These are phyloP conservation scores for Anguilla megastoma DNA, from an alignment of 2,797 vertebrate species.

Conservation along the genomic window DNA sequence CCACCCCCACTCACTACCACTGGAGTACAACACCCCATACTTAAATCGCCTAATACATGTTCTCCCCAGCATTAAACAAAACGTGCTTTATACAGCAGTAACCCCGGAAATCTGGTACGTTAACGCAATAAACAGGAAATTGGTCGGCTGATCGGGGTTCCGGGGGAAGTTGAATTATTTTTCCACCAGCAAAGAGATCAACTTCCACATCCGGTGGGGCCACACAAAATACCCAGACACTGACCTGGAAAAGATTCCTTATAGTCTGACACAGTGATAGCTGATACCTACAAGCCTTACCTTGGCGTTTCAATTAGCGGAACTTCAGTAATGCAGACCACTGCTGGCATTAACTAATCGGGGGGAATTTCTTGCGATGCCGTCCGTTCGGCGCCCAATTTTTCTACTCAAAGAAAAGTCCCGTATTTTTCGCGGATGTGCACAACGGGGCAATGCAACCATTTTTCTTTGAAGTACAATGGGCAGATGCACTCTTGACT, in stretches of 20 bases:
- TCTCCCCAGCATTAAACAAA: not conserved
- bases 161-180: constrained; percentile 88
- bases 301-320: constrained; percentile 14
- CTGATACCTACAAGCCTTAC: constrained; percentile 31
- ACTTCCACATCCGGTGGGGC: constrained; percentile 88
- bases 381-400: constrained; percentile 74
- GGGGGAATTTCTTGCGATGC: constrained; percentile 46
- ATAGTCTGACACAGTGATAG: constrained; percentile 44
- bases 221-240: constrained; percentile 67
- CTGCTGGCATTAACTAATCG: constrained; percentile 14
- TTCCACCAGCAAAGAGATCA: constrained; percentile 81
- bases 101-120: constrained; percentile 75
- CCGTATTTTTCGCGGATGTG: constrained; percentile 57
- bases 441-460: constrained; percentile 30
- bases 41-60: not conserved
- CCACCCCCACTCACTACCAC: not conserved
- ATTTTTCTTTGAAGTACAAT: not conserved
- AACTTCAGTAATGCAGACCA: constrained; percentile 47
- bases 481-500: not conserved
- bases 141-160: constrained; percentile 79
- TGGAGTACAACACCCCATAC: constrained; percentile 3
- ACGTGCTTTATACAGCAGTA: constrained; percentile 50
- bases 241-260: constrained; percentile 82
- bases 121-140: constrained; percentile 80
- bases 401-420: constrained; percentile 70